Evolutionary conservation across 1,140 invertebrate genomes (phyloP), one percentile per base, ranked within the genome.

Genomic region (Lycorma delicatula): DNA sequence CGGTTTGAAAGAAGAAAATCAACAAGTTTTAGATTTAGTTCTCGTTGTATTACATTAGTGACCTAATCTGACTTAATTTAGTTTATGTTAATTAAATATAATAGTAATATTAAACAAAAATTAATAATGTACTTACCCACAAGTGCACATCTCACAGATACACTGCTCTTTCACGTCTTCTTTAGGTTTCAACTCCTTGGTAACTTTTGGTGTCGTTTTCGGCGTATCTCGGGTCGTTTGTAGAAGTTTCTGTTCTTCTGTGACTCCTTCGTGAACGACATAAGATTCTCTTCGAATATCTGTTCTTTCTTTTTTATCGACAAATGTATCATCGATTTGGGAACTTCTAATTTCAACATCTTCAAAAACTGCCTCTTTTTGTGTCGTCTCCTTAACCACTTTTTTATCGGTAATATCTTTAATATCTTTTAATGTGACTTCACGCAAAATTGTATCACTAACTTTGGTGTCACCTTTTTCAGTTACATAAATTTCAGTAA

Each of bases 101-200:
- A n/a, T n/a, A n/a, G n/a, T 46, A 46, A 46, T 16, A 46, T 5
- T 46, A 46, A 46, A 46, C 6, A 22, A 7, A 49, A 49, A 49
- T 49, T 5, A 60, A 12, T 44, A n/a, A 41, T 9, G 55, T n/a
- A 83, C 86, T 85, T 76, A 92, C 89, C 89, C 89, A 73, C 89
- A 92, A 67, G 87, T 91, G 70, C 89, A 92, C 38, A 92, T 84
- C 75, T 92, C 87, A 71, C 89, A 92, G 63, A 92, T 89, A 67
- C 89, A 92, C 70, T 88, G 84, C 69, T 91, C 88, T 70, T 87
- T 87, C 75, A 41, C 74, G 0, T 26, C 31, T 50, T 50, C 34
- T 22, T 44, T 36, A 9, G 50, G 38, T 44, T 53, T 29, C 31
- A 58, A 38, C 16, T 49, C 38, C 29, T 56, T 50, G 26, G 48